These are phyloP conservation scores for Kryptopterus vitreolus DNA, from an alignment of 2,797 vertebrate species.

Conservation along the genomic window DNA sequence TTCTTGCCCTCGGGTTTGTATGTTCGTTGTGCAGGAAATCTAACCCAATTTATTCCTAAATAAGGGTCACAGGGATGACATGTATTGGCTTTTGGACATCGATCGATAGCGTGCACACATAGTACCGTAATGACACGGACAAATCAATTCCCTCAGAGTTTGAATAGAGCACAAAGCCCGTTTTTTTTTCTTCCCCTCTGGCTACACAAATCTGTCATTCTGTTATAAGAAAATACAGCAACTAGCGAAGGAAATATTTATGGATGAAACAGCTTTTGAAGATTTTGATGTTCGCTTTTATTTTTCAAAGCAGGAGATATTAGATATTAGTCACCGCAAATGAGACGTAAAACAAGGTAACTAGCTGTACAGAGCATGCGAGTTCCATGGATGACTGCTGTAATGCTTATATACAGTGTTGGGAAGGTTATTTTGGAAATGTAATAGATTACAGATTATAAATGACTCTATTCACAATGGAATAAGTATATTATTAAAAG, in stretches of 20 bases:
- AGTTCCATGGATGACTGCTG: neutral
- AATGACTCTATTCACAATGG: too few relatives aligned
- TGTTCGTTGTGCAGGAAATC: neutral
- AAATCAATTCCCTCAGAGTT: neutral
- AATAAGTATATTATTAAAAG: too few relatives aligned
- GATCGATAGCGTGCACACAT: neutral
- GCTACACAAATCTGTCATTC: slow-evolving; percentile 72
- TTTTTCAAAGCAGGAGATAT: slow-evolving; percentile 35
- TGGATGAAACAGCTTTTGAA: slow-evolving; percentile 70
- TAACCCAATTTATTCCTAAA: neutral
- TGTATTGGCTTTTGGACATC: slow-evolving; percentile 4
- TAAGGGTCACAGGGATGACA: neutral
- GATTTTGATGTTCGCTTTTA: slow-evolving; percentile 74
- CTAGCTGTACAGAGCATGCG: neutral
- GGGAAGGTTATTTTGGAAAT: too few relatives aligned
- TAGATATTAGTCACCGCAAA: slow-evolving; percentile 29
- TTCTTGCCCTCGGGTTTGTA: too few relatives aligned
- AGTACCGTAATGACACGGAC: slow-evolving; percentile 2
- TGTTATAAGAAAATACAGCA: slow-evolving; percentile 77
- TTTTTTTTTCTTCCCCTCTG: slow-evolving; percentile 43
- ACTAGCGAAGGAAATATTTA: slow-evolving; percentile 71
- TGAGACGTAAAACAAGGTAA: slow-evolving; percentile 21
- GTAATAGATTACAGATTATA: too few relatives aligned
- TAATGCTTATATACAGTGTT: too few relatives aligned
- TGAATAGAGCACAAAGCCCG: neutral